Evolutionary conservation across 2,888 invertebrate species (phyloP).

Genomic region (Dermolepida albohirtum): DNA sequence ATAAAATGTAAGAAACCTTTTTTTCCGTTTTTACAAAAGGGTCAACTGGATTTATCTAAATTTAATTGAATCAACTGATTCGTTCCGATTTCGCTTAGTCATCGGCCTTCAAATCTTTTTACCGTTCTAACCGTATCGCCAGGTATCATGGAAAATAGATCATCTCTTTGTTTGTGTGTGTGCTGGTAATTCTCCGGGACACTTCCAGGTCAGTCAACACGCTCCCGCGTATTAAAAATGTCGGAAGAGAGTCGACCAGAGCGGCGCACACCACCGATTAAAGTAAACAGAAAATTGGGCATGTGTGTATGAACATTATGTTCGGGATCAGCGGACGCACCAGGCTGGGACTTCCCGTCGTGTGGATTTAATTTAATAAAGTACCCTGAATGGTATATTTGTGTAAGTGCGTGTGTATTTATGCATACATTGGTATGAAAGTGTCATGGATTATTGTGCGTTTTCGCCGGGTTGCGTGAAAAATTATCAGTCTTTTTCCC

Average conservation of each 20-base stretch:
- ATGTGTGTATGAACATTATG: constrained; percentile 9
- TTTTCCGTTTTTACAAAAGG: neutral
- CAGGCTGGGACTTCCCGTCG: neutral
- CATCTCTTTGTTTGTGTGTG: neutral
- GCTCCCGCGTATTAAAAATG: constrained; percentile 6
- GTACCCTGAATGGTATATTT: constrained; percentile 2
- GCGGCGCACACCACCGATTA: neutral
- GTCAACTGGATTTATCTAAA: neutral
- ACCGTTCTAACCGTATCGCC: neutral
- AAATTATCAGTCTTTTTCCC: too few species aligned
- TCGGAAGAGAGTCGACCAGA: too few species aligned
- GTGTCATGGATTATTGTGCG: too few species aligned
- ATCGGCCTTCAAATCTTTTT: constrained; percentile 6
- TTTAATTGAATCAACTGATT: neutral
- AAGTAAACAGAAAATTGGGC: constrained; percentile 20
- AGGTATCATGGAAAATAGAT: constrained; percentile 6
- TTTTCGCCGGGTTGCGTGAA: too few species aligned
- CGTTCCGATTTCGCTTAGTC: constrained; percentile 1
- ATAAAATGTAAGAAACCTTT: neutral
- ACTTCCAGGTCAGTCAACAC: constrained; percentile 38
- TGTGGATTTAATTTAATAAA: constrained; percentile 25
- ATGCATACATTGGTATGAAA: neutral
- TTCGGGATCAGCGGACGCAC: neutral
- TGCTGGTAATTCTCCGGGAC: constrained; percentile 9
- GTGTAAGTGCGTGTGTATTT: neutral